Evolutionary conservation across 2,797 vertebrate genomes (phyloP).

Genomic region (Mus minutoides): DNA sequence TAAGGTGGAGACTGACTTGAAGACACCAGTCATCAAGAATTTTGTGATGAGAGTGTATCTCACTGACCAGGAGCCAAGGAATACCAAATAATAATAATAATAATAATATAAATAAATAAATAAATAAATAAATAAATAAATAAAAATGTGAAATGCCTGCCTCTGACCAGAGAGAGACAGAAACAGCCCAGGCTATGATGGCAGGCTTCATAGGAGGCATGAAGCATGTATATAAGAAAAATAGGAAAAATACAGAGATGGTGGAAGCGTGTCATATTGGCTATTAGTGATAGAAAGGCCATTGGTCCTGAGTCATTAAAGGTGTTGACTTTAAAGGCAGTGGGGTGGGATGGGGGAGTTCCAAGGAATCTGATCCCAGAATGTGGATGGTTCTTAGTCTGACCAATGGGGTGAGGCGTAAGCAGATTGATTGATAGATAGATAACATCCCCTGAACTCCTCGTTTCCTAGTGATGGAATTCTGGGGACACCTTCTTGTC

Average conservation of each 20-base stretch:
- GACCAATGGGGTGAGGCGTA: background rate
- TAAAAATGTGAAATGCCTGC: background rate
- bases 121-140: no score
- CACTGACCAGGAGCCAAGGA: background rate
- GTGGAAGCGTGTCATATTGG: background rate
- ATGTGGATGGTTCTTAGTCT: background rate
- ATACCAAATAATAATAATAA: no score
- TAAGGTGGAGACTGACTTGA: background rate
- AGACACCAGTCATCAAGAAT: background rate
- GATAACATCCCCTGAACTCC: background rate
- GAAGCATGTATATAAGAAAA: background rate
- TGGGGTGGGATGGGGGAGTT: background rate
- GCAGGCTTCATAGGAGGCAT: background rate
- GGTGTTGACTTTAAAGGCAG: no score
- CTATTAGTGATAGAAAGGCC: no score
- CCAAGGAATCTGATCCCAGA: background rate
- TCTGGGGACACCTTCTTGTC: background rate
- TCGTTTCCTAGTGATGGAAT: background rate
- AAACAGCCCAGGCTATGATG: background rate
- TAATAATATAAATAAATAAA: no score
- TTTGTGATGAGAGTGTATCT: background rate
- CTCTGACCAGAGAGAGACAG: background rate
- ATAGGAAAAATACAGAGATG: background rate
- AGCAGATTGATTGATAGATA: background rate
- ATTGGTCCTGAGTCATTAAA: background rate